Conservation (phyloP, 2,797 vertebrate species). For the Craterocephalus amniculus region DNA sequence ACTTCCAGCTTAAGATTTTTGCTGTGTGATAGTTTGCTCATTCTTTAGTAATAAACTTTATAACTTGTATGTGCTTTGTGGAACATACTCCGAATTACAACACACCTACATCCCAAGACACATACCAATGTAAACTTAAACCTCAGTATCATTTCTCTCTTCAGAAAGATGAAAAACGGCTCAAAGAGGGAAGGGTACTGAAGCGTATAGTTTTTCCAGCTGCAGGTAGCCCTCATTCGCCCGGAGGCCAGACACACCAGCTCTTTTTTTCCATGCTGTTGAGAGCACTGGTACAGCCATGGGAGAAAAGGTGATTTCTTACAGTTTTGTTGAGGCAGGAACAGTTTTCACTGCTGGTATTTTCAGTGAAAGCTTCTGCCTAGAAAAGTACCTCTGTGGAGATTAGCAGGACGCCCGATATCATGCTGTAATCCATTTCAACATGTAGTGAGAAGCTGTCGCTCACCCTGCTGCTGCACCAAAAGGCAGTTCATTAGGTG, state of each 20-base stretch:
- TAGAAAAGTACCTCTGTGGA: slow-evolving; percentile 54
- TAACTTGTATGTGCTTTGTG: slow-evolving; percentile 2
- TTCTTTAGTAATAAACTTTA: neutral
- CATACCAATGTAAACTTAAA: slow-evolving; percentile 60
- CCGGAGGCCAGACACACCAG: slow-evolving; percentile 31
- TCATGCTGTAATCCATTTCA: slow-evolving; percentile 66
- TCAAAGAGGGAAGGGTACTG: slow-evolving; percentile 43
- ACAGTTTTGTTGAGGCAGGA: slow-evolving; percentile 58
- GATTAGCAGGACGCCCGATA: slow-evolving; percentile 49
- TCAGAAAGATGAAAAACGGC: slow-evolving; percentile 68
- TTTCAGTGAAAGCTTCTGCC: slow-evolving; percentile 54
- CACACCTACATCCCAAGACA: slow-evolving; percentile 22
- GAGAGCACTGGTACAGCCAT: slow-evolving; percentile 48
- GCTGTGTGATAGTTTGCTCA: neutral
- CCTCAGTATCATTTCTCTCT: slow-evolving; percentile 41
- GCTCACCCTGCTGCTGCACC: slow-evolving; percentile 44
- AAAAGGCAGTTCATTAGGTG: slow-evolving; percentile 42
- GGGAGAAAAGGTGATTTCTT: slow-evolving; percentile 48
- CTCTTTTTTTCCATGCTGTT: slow-evolving; percentile 44
- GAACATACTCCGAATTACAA: slow-evolving; percentile 5
- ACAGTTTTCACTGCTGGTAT: slow-evolving; percentile 62
- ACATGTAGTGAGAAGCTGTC: slow-evolving; percentile 57
- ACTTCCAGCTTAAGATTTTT: neutral
- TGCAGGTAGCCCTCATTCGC: slow-evolving; percentile 59
- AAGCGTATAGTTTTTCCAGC: slow-evolving; percentile 61